These are phyloP conservation scores for Galleria mellonella DNA, from an alignment of 1,140 invertebrate species.

Conservation along the genomic window DNA sequence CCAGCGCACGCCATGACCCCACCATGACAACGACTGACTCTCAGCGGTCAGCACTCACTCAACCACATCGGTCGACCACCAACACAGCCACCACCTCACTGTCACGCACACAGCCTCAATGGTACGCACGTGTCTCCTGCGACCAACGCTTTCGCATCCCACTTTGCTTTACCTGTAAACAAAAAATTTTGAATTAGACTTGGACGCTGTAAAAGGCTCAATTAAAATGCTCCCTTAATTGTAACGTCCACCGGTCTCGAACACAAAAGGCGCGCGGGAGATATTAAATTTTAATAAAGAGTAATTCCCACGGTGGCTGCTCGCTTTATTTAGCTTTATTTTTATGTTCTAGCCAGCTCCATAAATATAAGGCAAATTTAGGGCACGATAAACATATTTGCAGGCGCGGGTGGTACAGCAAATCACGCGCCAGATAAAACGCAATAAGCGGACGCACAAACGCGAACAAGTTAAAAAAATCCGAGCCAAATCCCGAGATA, in stretches of 20 bases:
- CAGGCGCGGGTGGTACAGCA: conserved; percentile 17
- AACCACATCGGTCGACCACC: conserved; percentile 29
- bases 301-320: conserved; percentile 17
- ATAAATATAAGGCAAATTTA: conserved; percentile 21
- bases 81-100: conserved; percentile 16
- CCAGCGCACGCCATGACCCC: conserved; percentile 55
- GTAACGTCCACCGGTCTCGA: conserved; percentile 18
- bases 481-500: conserved; percentile 47
- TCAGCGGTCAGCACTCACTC: conserved; percentile 14
- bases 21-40: conserved; percentile 35
- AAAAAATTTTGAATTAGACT: conserved; percentile 9
- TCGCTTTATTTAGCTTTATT: conserved; percentile 28
- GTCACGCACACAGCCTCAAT: conserved; percentile 10
- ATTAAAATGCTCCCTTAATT: conserved; percentile 34
- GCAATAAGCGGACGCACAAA: conserved; percentile 56
- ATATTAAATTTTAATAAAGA: conserved; percentile 55
- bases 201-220: conserved; percentile 14
- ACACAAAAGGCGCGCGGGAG: conserved; percentile 29
- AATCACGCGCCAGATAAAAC: conserved; percentile 47
- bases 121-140: conserved; percentile 6
- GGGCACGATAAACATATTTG: conserved; percentile 49
- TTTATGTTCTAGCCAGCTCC: conserved; percentile 24
- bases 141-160: conserved; percentile 24
- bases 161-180: conserved; percentile 21
- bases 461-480: conserved; percentile 58